Percentiles rank a stretch among this genome's conserved stretches.
Conservation (phyloP, 2,797 vertebrate genomes). For the Gadopsis bispinosus region DNA sequence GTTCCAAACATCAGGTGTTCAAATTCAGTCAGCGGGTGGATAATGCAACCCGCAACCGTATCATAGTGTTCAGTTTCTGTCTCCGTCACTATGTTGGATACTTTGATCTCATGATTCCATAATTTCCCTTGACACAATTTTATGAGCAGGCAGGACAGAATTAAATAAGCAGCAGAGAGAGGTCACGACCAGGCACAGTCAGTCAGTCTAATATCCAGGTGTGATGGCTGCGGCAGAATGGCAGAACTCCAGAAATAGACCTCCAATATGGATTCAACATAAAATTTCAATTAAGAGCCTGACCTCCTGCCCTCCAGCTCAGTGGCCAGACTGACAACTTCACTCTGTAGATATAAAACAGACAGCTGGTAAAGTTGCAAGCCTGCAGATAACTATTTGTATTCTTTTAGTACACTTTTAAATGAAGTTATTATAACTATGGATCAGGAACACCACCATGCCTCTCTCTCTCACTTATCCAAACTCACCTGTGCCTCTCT, state of each 20-base stretch:
- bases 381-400: not conserved
- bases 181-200: slow-evolving; percentile 25
- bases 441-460: no score
- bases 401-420: no score
- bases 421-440: no score
- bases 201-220: slow-evolving; percentile 23
- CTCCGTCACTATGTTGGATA: slow-evolving; percentile 58
- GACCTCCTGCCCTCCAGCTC: not conserved
- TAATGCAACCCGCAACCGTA: slow-evolving; percentile 50
- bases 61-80: slow-evolving; percentile 59
- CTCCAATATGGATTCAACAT: slow-evolving; percentile 7
- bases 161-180: slow-evolving; percentile 52
- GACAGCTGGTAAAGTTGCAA: not conserved
- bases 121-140: slow-evolving; percentile 73
- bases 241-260: not conserved
- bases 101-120: slow-evolving; percentile 60
- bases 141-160: slow-evolving; percentile 56
- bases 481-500: no score
- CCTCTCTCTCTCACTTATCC: no score
- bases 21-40: slow-evolving; percentile 58
- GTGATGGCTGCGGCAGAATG: slow-evolving; percentile 1
- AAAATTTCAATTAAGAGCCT: not conserved
- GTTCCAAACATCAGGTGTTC: slow-evolving; percentile 40
- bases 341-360: not conserved
- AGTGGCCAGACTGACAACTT: not conserved